Evolutionary conservation across 2,797 vertebrate species (phyloP).

Genomic region (Hypotaenidia philippensis): DNA sequence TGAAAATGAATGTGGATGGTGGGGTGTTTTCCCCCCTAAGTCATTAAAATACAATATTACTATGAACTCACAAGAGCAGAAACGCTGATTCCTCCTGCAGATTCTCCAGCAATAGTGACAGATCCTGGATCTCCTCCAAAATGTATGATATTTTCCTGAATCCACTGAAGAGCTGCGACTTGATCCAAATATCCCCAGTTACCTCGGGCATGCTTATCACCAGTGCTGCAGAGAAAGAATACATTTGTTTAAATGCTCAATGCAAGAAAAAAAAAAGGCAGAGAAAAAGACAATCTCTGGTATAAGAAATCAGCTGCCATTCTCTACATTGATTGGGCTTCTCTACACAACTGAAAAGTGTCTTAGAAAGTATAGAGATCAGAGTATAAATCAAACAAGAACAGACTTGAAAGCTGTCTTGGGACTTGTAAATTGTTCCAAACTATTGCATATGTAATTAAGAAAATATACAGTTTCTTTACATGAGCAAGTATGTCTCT

Average conservation of each 20-base stretch:
- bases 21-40: fast-evolving
- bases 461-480: not conserved
- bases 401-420: not conserved
- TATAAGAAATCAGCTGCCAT: not conserved
- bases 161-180: slow-evolving; percentile 88
- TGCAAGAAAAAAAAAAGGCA: not conserved
- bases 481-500: not conserved
- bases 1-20: fast-evolving
- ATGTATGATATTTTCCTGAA: slow-evolving; percentile 86
- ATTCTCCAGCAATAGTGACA: slow-evolving; percentile 88
- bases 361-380: not conserved
- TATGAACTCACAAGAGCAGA: slow-evolving; percentile 83
- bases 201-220: slow-evolving; percentile 83
- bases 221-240: slow-evolving; percentile 78
- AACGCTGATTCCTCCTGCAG: slow-evolving; percentile 87
- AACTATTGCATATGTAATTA: not conserved
- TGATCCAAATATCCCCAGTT: slow-evolving; percentile 93
- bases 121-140: slow-evolving; percentile 87
- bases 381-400: not conserved
- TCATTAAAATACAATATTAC: not conserved
- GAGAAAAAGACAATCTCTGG: not conserved
- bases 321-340: not conserved
- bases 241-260: not conserved
- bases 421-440: not conserved
- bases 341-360: not conserved